Evolutionary conservation across 2,113 vertebrate species (phyloP), one percentile per base, ranked within the genome.

Genomic region (Telmatochromis sp.): DNA sequence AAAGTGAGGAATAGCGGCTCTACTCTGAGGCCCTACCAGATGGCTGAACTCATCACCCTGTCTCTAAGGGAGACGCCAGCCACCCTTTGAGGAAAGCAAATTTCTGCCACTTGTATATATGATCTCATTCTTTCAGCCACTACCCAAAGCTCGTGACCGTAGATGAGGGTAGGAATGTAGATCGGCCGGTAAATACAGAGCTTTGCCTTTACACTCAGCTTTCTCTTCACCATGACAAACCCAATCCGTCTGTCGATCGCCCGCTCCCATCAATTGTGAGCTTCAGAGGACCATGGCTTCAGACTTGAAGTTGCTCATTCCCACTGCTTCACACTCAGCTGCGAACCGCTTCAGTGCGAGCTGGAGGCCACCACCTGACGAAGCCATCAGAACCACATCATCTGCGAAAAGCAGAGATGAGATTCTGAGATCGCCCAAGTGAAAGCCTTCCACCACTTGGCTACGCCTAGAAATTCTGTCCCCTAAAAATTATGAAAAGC

Each of bases 321-420:
- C 5, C 9, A 31, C 57, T 60, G 28, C 28, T 60, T 31, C 28
- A 1, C 28, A 60, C 57, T 60, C 2, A 10, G 15, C 28, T 60
- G 15, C 2, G 5, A 60, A 60, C 57, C 4, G 14, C 57, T 60
- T 31, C 57, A 60, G 57, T 31, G 57, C 3, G 8, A 60, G 8
- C 57, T 60, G 57, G 2, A 60, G 57, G 57, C 26, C 57, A 60
- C 26, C 57, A 0, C 26, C 14, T 60, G 14, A 2, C 0, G 5
- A 60, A 60, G 5, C 0, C 14, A 60, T 31, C 57, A 60, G 57
- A 60, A 60, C 26, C 57, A 60, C 57, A 60, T 60, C 57, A 60
- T 31, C 26, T 60, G 2, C 14, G 8, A 60, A 60, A 60, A 31
- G 26, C 26, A 60, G 0, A 60, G 26, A 60, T 35, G 17, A 65